These are phyloP conservation scores for Hirtodrosophila trivittata DNA, from an alignment of 2,888 invertebrate genomes.

Conservation along the genomic window DNA sequence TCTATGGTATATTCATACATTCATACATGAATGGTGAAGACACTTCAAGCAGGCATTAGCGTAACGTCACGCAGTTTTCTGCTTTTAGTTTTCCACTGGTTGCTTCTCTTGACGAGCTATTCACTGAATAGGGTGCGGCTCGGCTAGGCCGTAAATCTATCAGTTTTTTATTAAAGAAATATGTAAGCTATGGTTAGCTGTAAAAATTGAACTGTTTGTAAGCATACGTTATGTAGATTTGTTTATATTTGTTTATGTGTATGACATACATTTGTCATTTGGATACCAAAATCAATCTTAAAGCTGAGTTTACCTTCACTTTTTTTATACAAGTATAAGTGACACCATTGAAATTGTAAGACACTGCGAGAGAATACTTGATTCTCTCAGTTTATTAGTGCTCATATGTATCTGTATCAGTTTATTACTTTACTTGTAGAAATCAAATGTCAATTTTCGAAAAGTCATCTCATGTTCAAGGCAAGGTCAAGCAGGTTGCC, in stretches of 20 bases:
- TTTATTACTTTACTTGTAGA: no score
- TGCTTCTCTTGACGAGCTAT: conserved; percentile 28
- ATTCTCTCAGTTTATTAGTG: no score
- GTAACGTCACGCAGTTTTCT: conserved; percentile 60
- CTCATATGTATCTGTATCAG: no score
- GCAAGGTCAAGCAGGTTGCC: conserved; percentile 46
- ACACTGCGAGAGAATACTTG: no score
- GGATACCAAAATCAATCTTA: neutral
- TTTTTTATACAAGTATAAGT: no score
- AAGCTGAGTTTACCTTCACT: neutral
- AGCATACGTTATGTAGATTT: conserved; percentile 11
- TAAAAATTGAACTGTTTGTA: conserved; percentile 21
- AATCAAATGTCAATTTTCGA: conserved; percentile 1
- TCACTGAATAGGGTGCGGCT: conserved; percentile 37
- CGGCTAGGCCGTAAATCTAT: conserved; percentile 14
- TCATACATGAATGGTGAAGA: no score
- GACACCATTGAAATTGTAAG: no score
- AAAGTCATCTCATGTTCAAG: conserved; percentile 38
- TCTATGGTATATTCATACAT: no score
- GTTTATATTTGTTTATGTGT: conserved; percentile 25
- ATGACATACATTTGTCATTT: conserved; percentile 17
- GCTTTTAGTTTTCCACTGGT: conserved; percentile 58
- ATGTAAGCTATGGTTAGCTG: conserved; percentile 31
- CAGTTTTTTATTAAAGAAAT: conserved; percentile 43
- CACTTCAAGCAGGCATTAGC: conserved; percentile 21